Evolutionary conservation across 2,888 invertebrate genomes (phyloP).

Genomic region (Drosophila putrida): DNA sequence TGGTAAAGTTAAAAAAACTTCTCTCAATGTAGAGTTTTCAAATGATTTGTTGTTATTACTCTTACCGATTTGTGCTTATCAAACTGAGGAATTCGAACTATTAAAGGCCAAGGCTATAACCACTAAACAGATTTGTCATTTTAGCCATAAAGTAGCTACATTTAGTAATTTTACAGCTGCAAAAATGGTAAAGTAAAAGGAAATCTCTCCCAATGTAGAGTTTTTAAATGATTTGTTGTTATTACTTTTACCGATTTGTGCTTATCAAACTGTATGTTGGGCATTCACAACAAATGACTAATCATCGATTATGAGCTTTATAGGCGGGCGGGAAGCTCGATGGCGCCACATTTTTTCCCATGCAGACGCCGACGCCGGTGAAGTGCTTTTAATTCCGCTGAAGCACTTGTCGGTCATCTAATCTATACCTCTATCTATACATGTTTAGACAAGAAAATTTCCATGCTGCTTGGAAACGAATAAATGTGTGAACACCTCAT

Average conservation of each 20-base stretch:
- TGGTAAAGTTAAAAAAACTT: too few relatives aligned
- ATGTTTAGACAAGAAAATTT: slow-evolving; percentile 56
- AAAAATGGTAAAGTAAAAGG: too few relatives aligned
- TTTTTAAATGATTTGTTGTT: slow-evolving; percentile 12
- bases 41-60: slow-evolving; percentile 10
- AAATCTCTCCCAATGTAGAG: slow-evolving; percentile 12
- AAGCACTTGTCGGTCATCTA: slow-evolving; percentile 37
- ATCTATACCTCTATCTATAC: slow-evolving; percentile 31
- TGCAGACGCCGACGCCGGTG: slow-evolving; percentile 11
- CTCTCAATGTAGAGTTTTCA: slow-evolving; percentile 20
- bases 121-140: background rate
- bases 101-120: slow-evolving; percentile 41
- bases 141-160: too few relatives aligned
- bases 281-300: slow-evolving; percentile 53
- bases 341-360: slow-evolving; percentile 60
- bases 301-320: slow-evolving; percentile 24
- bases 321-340: slow-evolving; percentile 23
- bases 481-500: slow-evolving; percentile 51
- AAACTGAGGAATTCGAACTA: slow-evolving; percentile 6
- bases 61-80: background rate
- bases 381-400: slow-evolving; percentile 23
- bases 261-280: slow-evolving; percentile 20
- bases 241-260: background rate
- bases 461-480: slow-evolving; percentile 49
- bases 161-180: too few relatives aligned